Conservation (phyloP, 2,888 invertebrate species). For the Dasypolia templi region DNA sequence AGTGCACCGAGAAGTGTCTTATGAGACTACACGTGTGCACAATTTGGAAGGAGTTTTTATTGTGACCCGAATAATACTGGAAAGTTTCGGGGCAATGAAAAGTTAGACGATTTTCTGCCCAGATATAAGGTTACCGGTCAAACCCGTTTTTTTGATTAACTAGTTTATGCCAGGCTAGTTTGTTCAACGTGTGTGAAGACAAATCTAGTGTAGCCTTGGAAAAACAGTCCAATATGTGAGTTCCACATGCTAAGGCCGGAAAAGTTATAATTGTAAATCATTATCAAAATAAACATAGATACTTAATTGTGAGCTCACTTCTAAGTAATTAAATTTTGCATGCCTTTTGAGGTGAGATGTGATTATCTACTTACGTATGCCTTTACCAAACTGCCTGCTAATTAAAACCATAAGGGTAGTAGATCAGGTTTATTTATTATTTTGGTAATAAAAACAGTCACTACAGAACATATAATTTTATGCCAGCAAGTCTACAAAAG, state of each 20-base stretch:
- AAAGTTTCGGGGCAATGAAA: slow-evolving; percentile 20
- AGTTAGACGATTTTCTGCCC: background rate
- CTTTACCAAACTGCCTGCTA: background rate
- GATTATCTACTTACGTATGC: no score
- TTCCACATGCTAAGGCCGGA: background rate
- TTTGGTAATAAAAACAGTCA: no score
- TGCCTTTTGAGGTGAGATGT: background rate
- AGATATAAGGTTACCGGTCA: slow-evolving; percentile 18
- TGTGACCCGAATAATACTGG: slow-evolving; percentile 25
- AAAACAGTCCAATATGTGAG: slow-evolving; percentile 4
- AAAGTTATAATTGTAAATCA: background rate
- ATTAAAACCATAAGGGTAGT: background rate
- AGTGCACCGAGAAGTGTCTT: slow-evolving; percentile 37
- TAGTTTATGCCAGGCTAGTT: background rate
- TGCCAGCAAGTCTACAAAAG: slow-evolving; percentile 29
- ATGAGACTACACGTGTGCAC: slow-evolving; percentile 34
- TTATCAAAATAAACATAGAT: background rate
- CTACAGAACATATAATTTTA: slow-evolving; percentile 25
- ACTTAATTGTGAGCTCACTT: background rate
- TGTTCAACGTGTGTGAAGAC: background rate
- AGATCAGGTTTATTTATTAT: background rate
- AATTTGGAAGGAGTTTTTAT: slow-evolving; percentile 34
- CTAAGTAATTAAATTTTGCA: background rate
- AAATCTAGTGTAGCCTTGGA: background rate
- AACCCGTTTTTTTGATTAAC: slow-evolving; percentile 2